Evolutionary conservation across 2,888 invertebrate species (phyloP), one percentile per base, ranked within the genome.

Genomic region (Drosophila falleni): DNA sequence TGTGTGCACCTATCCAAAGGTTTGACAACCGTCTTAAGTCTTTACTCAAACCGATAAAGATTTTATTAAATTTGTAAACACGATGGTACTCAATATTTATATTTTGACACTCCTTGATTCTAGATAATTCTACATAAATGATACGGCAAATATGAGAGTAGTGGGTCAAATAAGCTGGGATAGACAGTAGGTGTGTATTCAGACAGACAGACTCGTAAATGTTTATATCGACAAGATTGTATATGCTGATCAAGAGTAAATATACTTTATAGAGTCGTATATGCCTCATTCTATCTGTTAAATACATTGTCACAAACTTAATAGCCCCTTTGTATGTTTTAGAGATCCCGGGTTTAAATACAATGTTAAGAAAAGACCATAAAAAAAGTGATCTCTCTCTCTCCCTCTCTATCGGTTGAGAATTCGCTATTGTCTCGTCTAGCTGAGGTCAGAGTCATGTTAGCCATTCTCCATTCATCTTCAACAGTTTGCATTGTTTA

Each of bases 401-500:
- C 19, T 19, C 19, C 2, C 19, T 19, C 19, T 19, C 35, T 13
- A 16, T 33, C 8, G 35, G 13, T 11, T 35, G 35, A n/a, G 35
- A 35, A 35, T 23, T 42, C 23, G 63, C 63, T n/a, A 51, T 55
- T 63, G 35, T 51, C 29, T 55, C 56, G 35, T 51, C 29, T 39
- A 35, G 50, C 42, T 33, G 49, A 77, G 67, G 68, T 67, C 61
- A 78, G 44, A 61, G 41, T 54, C 29, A 23, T 49, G 50, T 15
- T 71, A 72, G 68, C 62, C 23, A 23, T 23, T 23, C 23, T 23
- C 4, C 65, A 73, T 65, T 68, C 42, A 54, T 62, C 51, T 56
- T 51, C 44, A 15, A 31, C 41, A 46, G 54, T 41, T 39, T 31
- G 64, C 78, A 74, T 70, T 74, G 76, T 66, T 44, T 60, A 63